A percentile compares a stretch with the other conserved stretches of the same genome.
Conservation (phyloP, 2,797 vertebrate species). For the Menidia menidia region DNA sequence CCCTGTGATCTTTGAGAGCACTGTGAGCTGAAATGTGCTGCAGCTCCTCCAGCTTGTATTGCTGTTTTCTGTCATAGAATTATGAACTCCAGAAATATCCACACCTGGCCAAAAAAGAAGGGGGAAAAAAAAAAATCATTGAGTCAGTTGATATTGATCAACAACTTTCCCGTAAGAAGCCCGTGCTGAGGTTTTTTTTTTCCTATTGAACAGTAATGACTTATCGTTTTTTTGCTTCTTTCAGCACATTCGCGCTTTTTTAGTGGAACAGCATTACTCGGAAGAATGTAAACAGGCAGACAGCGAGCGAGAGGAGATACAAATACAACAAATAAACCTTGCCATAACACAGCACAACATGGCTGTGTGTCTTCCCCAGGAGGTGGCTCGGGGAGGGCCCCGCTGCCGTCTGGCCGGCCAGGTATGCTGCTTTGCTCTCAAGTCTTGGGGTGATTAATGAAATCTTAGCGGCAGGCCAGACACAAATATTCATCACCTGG, state of each 20-base stretch:
- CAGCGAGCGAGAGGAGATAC: slow-evolving; percentile 57
- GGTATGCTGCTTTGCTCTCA: slow-evolving; percentile 74
- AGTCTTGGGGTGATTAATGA: slow-evolving; percentile 89
- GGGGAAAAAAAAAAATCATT: slow-evolving; percentile 10
- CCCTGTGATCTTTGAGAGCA: slow-evolving; percentile 7
- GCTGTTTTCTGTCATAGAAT: slow-evolving; percentile 27
- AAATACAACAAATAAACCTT: slow-evolving; percentile 74
- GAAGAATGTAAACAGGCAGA: slow-evolving; percentile 46
- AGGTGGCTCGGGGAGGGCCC: slow-evolving; percentile 70
- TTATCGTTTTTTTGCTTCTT: slow-evolving; percentile 59
- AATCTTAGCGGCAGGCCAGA: slow-evolving; percentile 85
- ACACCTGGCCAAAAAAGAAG: slow-evolving; percentile 45
- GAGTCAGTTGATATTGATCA: slow-evolving; percentile 63
- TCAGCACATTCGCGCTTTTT: slow-evolving; percentile 61
- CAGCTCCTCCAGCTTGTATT: slow-evolving; percentile 14
- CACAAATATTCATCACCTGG: slow-evolving; percentile 86
- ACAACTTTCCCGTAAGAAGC: slow-evolving; percentile 42
- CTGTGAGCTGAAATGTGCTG: slow-evolving; percentile 1
- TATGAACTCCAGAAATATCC: slow-evolving; percentile 34
- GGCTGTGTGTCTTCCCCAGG: slow-evolving; percentile 71
- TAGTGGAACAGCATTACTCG: slow-evolving; percentile 41
- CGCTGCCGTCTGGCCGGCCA: slow-evolving; percentile 76
- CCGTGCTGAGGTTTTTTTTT: slow-evolving; percentile 55
- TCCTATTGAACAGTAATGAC: slow-evolving; percentile 51
- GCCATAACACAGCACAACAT: slow-evolving; percentile 72